phyloP scores from a whole-genome alignment of 2,797 vertebrate species.

The Rhinogobio ventralis region DNA sequence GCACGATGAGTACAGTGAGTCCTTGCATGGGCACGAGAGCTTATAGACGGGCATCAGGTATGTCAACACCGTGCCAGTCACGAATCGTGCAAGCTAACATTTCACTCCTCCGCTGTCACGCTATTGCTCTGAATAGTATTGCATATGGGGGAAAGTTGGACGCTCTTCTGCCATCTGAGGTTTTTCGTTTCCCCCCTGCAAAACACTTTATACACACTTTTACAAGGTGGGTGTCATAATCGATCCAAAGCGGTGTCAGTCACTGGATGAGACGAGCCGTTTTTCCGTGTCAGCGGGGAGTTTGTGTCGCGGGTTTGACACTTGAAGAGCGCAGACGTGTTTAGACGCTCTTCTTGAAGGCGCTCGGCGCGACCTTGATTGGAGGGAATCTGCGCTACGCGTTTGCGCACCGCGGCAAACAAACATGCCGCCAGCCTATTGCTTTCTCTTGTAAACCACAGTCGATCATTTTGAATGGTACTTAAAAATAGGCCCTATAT shows the following conservation, averaged over 20 bases:
- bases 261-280: constrained; percentile 46
- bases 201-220: constrained; percentile 58
- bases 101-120: constrained; percentile 16
- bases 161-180: constrained; percentile 15
- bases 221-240: constrained; percentile 61
- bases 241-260: constrained; percentile 57
- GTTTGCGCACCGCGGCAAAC: constrained; percentile 34
- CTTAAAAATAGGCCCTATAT: constrained; percentile 12
- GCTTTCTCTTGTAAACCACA: constrained; percentile 2
- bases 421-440: constrained; percentile 20
- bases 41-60: constrained; percentile 39
- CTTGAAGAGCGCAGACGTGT: constrained; percentile 55
- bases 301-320: constrained; percentile 60
- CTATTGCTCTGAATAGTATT: not conserved
- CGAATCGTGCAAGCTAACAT: not conserved
- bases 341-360: constrained; percentile 30
- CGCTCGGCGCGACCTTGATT: constrained; percentile 42
- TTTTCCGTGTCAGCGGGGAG: constrained; percentile 53
- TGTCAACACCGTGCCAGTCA: constrained; percentile 18
- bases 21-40: constrained; percentile 54
- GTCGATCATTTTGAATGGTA: constrained; percentile 17
- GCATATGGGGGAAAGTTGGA: constrained; percentile 30
- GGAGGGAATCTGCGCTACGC: constrained; percentile 27
- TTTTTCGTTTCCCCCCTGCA: constrained; percentile 42
- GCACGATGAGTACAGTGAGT: constrained; percentile 56